Evolutionary conservation across 2,888 invertebrate species (phyloP).

Genomic region (Cheiracanthium punctorium): DNA sequence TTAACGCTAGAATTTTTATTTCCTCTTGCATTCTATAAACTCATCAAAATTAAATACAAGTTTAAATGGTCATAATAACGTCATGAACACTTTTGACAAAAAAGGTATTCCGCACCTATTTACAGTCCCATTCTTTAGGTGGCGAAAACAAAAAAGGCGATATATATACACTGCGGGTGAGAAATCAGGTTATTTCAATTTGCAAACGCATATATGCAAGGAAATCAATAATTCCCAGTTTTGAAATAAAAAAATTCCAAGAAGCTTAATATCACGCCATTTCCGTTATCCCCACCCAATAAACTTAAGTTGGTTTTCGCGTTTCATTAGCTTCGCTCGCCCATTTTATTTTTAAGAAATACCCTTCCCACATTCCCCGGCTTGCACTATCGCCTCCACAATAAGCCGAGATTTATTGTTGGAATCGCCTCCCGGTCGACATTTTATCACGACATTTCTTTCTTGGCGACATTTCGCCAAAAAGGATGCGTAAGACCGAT

Average conservation of each 20-base stretch:
- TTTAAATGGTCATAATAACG: too few relatives aligned
- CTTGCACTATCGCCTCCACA: not conserved
- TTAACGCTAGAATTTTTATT: too few relatives aligned
- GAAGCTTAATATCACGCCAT: not conserved
- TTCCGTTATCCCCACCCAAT: not conserved
- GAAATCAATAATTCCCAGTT: conserved; percentile 9
- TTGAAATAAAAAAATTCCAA: not conserved
- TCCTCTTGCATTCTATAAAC: too few relatives aligned
- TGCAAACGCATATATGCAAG: not conserved
- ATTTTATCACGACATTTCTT: not conserved
- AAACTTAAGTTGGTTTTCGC: too few relatives aligned
- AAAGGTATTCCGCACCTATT: too few relatives aligned
- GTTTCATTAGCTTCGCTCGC: not conserved
- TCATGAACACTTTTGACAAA: too few relatives aligned
- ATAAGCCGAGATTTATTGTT: not conserved
- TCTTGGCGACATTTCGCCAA: conserved; percentile 10
- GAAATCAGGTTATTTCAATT: not conserved
- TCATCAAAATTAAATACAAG: too few relatives aligned
- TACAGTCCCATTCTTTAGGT: too few relatives aligned
- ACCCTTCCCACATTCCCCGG: not conserved
- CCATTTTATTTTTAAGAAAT: too few relatives aligned
- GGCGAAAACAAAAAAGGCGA: too few relatives aligned
- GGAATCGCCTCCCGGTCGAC: not conserved
- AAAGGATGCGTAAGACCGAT: not conserved
- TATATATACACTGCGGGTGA: too few relatives aligned